A percentile compares a stretch with the other conserved stretches of the same genome.
These are phyloP conservation scores for Thripadectes ignobilis DNA, from an alignment of 2,797 vertebrate genomes.

Conservation along the genomic window DNA sequence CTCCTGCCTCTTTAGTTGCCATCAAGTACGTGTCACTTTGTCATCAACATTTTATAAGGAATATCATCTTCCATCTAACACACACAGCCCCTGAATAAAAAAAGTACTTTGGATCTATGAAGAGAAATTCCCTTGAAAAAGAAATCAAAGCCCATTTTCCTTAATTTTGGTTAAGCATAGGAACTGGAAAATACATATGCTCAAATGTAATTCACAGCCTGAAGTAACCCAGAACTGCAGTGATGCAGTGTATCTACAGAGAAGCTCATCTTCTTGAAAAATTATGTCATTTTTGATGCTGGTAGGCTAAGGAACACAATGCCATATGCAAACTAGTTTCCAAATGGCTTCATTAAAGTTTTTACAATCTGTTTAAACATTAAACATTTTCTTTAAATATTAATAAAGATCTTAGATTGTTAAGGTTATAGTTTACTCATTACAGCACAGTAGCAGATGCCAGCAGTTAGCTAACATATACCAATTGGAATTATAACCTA, in stretches of 20 bases:
- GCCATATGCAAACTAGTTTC: constrained; percentile 29
- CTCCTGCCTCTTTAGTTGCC: neutral
- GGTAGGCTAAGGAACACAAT: constrained; percentile 23
- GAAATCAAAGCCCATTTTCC: neutral
- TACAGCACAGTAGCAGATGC: neutral
- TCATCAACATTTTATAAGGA: neutral
- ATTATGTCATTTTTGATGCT: neutral
- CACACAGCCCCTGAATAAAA: neutral
- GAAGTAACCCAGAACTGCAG: neutral
- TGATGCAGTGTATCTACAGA: neutral
- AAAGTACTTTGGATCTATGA: neutral
- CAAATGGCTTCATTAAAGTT: constrained; percentile 48
- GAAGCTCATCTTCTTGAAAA: neutral
- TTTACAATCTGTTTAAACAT: constrained; percentile 62
- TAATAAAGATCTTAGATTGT: constrained; percentile 32
- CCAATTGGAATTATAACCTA: neutral
- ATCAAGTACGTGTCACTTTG: neutral
- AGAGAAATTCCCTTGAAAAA: neutral
- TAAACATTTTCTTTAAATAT: constrained; percentile 64
- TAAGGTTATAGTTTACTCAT: constrained; percentile 38
- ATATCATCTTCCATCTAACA: neutral
- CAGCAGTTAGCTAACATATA: neutral
- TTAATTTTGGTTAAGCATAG: neutral
- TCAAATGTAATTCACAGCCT: neutral
- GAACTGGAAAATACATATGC: neutral